Conservation (phyloP, 2,113 vertebrate genomes). For the Corydoras maculifer region DNA sequence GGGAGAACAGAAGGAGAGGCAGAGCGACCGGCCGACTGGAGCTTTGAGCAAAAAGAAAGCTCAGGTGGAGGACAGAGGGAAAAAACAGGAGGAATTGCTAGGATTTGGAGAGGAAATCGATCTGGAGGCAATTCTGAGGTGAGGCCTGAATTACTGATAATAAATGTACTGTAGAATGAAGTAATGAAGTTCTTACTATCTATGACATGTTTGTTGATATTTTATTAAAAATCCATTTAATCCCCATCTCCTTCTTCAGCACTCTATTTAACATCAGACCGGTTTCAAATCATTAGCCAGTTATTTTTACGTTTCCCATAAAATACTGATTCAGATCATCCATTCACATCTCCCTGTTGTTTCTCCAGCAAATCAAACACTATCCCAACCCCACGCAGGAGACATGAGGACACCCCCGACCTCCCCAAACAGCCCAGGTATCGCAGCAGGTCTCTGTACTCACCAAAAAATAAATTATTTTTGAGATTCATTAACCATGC, state of each 20-base stretch:
- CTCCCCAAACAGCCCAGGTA: conserved; percentile 30
- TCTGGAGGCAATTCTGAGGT: conserved; percentile 47
- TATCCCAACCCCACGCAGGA: conserved; percentile 32
- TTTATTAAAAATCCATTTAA: no score
- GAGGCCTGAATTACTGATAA: not conserved
- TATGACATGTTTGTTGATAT: no score
- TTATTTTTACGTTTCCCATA: no score
- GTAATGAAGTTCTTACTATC: no score
- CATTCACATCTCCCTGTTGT: not conserved
- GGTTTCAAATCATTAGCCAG: no score
- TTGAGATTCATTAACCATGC: no score
- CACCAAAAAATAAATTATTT: no score
- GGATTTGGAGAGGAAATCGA: conserved; percentile 26
- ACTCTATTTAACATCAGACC: not conserved
- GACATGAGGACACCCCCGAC: conserved; percentile 37
- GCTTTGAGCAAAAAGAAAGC: conserved; percentile 70
- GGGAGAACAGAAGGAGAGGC: conserved; percentile 29
- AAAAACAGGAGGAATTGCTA: conserved; percentile 34
- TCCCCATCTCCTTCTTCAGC: not conserved
- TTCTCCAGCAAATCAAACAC: conserved; percentile 49
- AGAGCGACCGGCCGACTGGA: conserved; percentile 72
- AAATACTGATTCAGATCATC: no score
- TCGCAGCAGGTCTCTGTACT: not conserved
- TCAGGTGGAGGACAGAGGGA: conserved; percentile 43
- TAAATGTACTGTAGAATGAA: no score